Percentiles rank a stretch among this genome's conserved stretches.
phyloP scores from a whole-genome alignment of 1,140 invertebrate genomes.

The Lerema accius region DNA sequence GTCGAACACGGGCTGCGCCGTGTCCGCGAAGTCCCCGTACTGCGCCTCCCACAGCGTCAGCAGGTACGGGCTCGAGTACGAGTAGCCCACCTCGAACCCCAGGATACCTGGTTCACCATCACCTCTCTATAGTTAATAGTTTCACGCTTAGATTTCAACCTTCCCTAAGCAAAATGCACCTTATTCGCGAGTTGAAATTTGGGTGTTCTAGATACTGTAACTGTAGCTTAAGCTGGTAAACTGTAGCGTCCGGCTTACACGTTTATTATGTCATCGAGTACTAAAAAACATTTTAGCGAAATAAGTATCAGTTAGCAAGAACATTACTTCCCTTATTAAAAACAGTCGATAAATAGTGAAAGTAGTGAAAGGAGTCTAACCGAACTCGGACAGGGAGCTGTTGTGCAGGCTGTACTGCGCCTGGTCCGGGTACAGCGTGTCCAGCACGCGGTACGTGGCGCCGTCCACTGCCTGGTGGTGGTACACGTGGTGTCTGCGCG shows the following conservation, averaged over 20 bases:
- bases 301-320: no score
- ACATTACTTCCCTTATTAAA: no score
- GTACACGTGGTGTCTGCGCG: slow-evolving; percentile 88
- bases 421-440: slow-evolving; percentile 88
- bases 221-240: no score
- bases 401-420: slow-evolving; percentile 91
- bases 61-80: slow-evolving; percentile 90
- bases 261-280: no score
- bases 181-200: no score
- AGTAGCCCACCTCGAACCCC: slow-evolving; percentile 93
- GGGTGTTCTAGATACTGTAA: no score
- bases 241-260: no score
- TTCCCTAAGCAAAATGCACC: no score
- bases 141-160: no score
- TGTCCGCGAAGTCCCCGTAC: slow-evolving; percentile 96
- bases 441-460: slow-evolving; percentile 87
- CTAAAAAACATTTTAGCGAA: no score
- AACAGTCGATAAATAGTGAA: not conserved
- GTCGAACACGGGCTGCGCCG: slow-evolving; percentile 93
- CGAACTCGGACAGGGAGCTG: slow-evolving; percentile 92
- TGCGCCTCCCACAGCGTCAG: slow-evolving; percentile 95
- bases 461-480: slow-evolving; percentile 92
- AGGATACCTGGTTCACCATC: slow-evolving; percentile 73
- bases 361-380: slow-evolving; percentile 46
- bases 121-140: no score